Conservation (phyloP, 2,113 vertebrate species). For the Terrapene triunguis region DNA sequence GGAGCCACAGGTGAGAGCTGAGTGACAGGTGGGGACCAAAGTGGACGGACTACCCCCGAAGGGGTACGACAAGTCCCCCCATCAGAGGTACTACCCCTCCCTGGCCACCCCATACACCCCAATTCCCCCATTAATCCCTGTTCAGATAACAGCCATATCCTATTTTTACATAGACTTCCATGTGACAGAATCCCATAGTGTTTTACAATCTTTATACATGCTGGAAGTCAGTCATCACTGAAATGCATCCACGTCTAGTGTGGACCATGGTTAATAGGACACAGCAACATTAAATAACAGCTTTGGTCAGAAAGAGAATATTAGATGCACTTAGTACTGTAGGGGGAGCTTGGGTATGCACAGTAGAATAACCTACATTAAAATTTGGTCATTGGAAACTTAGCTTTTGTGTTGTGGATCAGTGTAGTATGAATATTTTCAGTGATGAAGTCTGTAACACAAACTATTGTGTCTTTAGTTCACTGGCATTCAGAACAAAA, state of each 20-base stretch:
- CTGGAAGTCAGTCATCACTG: background rate
- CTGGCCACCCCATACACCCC: too few species aligned
- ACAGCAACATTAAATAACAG: background rate
- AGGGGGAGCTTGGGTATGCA: background rate
- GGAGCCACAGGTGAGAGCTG: too few species aligned
- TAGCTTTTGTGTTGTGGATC: background rate
- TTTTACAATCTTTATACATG: background rate
- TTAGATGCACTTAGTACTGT: background rate
- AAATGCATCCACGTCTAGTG: background rate
- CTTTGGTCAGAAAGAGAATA: background rate
- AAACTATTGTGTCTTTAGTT: conserved; percentile 38
- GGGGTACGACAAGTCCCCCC: too few species aligned
- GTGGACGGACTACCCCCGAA: too few species aligned
- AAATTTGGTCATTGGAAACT: conserved; percentile 8
- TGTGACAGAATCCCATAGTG: background rate
- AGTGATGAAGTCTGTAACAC: conserved; percentile 2
- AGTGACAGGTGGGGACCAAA: too few species aligned
- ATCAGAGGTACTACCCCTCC: too few species aligned
- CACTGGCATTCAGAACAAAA: conserved; percentile 27
- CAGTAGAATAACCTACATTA: background rate
- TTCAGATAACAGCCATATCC: background rate
- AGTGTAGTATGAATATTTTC: background rate
- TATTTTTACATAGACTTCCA: background rate
- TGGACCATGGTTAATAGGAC: background rate
- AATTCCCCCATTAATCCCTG: background rate